Evolutionary conservation across 2,888 invertebrate genomes (phyloP).

Genomic region (Portevinia maculata): DNA sequence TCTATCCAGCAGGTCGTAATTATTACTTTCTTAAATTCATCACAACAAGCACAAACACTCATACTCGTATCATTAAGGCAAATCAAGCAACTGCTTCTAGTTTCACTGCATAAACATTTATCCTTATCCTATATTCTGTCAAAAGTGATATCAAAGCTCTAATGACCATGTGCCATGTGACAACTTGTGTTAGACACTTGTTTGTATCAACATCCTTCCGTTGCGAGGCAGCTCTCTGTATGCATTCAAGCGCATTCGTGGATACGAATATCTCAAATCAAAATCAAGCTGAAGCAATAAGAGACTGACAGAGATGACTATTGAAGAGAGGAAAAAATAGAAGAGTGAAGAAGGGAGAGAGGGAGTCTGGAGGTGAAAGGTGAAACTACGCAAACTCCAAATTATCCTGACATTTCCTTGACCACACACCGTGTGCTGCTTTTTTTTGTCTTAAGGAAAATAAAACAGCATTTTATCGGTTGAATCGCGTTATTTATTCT

Average conservation of each 20-base stretch:
- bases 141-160: slow-evolving; percentile 9
- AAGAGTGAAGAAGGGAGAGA: too few relatives aligned
- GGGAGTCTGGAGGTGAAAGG: slow-evolving; percentile 4
- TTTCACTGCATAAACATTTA: slow-evolving; percentile 10
- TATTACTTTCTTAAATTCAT: too few relatives aligned
- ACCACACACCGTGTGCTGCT: slow-evolving; percentile 18
- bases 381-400: slow-evolving; percentile 38
- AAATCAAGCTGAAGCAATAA: not conserved
- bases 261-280: slow-evolving; percentile 6
- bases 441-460: not conserved
- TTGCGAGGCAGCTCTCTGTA: slow-evolving; percentile 22
- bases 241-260: not conserved
- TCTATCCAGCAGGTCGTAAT: too few relatives aligned
- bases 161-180: slow-evolving; percentile 22
- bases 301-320: slow-evolving; percentile 4
- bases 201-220: slow-evolving; percentile 62
- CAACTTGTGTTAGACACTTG: slow-evolving; percentile 50
- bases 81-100: slow-evolving; percentile 1
- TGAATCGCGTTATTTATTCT: slow-evolving; percentile 23
- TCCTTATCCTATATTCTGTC: slow-evolving; percentile 4
- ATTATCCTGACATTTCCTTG: slow-evolving; percentile 49
- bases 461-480: slow-evolving; percentile 2
- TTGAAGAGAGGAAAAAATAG: too few relatives aligned
- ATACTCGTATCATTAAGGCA: too few relatives aligned
- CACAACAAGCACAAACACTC: too few relatives aligned